phyloP scores from a whole-genome alignment of 2,113 vertebrate genomes.

The Trichomycterus rosablanca region DNA sequence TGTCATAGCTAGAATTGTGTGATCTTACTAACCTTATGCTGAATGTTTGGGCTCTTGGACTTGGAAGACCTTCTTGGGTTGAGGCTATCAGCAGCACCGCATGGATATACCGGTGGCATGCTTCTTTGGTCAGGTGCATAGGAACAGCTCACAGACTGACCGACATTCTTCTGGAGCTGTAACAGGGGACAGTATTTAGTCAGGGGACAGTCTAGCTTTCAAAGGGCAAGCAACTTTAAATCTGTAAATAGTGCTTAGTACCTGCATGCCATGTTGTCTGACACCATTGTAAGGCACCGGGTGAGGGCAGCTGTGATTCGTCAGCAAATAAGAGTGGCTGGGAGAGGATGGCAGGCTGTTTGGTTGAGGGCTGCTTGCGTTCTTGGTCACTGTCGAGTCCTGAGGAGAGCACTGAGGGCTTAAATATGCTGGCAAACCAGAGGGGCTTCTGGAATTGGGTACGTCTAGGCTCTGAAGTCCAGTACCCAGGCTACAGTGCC shows the following conservation, averaged over 20 bases:
- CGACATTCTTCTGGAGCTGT: slow-evolving; percentile 64
- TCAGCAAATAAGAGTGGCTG: slow-evolving; percentile 79
- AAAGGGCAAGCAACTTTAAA: background rate
- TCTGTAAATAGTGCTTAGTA: slow-evolving; percentile 39
- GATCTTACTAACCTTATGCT: slow-evolving; percentile 65
- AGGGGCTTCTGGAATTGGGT: slow-evolving; percentile 61
- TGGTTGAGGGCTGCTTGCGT: slow-evolving; percentile 79
- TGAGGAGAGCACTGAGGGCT: slow-evolving; percentile 93
- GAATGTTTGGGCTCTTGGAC: slow-evolving; percentile 59
- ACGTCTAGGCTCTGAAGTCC: slow-evolving; percentile 69
- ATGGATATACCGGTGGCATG: slow-evolving; percentile 61
- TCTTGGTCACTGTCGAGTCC: slow-evolving; percentile 77
- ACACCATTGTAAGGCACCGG: slow-evolving; percentile 59
- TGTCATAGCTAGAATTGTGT: too few species aligned
- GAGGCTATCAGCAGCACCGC: slow-evolving; percentile 49
- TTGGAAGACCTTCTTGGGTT: slow-evolving; percentile 55
- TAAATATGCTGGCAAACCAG: slow-evolving; percentile 80
- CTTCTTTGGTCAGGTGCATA: slow-evolving; percentile 66
- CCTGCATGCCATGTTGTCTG: slow-evolving; percentile 75
- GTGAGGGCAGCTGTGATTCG: slow-evolving; percentile 59
- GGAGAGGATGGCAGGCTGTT: slow-evolving; percentile 82
- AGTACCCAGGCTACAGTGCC: slow-evolving; percentile 62
- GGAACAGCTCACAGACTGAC: slow-evolving; percentile 56
- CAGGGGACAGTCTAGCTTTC: background rate
- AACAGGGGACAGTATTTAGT: background rate